These are phyloP conservation scores for Volucella inanis DNA, from an alignment of 2,888 invertebrate genomes.

Conservation along the genomic window DNA sequence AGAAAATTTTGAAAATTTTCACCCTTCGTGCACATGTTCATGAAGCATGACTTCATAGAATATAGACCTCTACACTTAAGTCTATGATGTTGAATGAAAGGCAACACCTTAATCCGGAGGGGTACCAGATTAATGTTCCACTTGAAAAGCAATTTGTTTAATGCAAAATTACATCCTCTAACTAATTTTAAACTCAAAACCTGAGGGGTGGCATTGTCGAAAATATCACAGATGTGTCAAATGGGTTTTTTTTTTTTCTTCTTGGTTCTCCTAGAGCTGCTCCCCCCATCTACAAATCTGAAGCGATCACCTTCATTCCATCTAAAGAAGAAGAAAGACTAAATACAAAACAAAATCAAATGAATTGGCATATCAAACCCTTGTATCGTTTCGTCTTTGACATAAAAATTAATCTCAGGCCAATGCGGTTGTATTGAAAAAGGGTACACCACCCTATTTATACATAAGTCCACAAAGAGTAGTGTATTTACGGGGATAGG, in stretches of 20 bases:
- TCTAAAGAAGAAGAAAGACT: slow-evolving; percentile 34
- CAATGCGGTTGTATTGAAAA: slow-evolving; percentile 50
- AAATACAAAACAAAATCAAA: slow-evolving; percentile 57
- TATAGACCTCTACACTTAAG: no score
- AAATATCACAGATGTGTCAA: slow-evolving; percentile 71
- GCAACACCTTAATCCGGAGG: background rate
- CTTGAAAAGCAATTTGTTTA: slow-evolving; percentile 69
- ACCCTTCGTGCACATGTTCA: no score
- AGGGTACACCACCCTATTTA: slow-evolving; percentile 22
- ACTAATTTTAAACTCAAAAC: slow-evolving; percentile 52
- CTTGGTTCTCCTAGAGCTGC: slow-evolving; percentile 5
- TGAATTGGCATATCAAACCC: slow-evolving; percentile 70
- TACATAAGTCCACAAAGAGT: background rate
- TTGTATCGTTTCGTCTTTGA: slow-evolving; percentile 66
- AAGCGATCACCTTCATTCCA: slow-evolving; percentile 66
- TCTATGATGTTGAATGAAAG: no score
- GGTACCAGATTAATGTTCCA: slow-evolving; percentile 61
- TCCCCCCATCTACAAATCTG: slow-evolving; percentile 35
- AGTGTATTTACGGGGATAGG: background rate
- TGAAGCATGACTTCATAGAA: no score
- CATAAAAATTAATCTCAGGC: slow-evolving; percentile 69
- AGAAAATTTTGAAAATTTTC: no score
- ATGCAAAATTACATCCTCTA: slow-evolving; percentile 68
- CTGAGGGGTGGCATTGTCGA: slow-evolving; percentile 48
- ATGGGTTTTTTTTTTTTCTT: slow-evolving; percentile 38